Percentiles rank a stretch among this genome's conserved stretches.
Conservation (phyloP, 1,140 invertebrate species). For the Papilio xuthus region DNA sequence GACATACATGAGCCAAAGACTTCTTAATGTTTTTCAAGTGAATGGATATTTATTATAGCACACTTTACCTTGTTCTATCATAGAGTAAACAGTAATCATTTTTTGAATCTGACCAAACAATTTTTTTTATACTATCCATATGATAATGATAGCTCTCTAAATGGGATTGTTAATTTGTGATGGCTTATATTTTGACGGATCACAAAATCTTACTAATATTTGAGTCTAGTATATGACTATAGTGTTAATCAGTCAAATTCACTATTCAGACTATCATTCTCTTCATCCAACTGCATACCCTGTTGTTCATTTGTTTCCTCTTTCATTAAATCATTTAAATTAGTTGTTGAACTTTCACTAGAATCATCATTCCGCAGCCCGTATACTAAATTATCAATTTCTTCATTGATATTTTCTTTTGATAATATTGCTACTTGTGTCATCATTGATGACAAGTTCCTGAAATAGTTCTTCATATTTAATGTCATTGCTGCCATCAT, state of each 20-base stretch:
- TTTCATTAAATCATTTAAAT: neutral
- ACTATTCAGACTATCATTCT: neutral
- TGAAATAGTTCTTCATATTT: conserved; percentile 66
- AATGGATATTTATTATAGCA: neutral
- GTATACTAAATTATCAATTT: conserved; percentile 32
- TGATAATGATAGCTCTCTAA: neutral
- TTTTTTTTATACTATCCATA: neutral
- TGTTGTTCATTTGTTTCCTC: neutral
- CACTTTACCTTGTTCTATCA: neutral
- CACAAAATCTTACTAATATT: neutral
- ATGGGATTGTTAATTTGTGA: neutral
- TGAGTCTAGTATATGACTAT: neutral
- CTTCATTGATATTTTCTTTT: conserved; percentile 34
- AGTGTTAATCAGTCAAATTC: conserved; percentile 13
- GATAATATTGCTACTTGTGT: conserved; percentile 41
- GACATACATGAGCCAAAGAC: too few relatives aligned
- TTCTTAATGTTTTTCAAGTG: too few relatives aligned
- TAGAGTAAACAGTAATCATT: too few relatives aligned
- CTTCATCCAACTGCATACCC: conserved; percentile 5
- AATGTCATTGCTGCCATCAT: conserved; percentile 61
- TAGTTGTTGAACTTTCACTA: neutral
- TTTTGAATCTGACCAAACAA: neutral
- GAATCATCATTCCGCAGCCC: conserved; percentile 5
- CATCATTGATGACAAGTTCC: conserved; percentile 58
- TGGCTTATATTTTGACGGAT: neutral